A percentile compares a stretch with the other conserved stretches of the same genome.
These are phyloP conservation scores for Bombus pascuorum DNA, from an alignment of 1,140 invertebrate genomes.

Conservation along the genomic window DNA sequence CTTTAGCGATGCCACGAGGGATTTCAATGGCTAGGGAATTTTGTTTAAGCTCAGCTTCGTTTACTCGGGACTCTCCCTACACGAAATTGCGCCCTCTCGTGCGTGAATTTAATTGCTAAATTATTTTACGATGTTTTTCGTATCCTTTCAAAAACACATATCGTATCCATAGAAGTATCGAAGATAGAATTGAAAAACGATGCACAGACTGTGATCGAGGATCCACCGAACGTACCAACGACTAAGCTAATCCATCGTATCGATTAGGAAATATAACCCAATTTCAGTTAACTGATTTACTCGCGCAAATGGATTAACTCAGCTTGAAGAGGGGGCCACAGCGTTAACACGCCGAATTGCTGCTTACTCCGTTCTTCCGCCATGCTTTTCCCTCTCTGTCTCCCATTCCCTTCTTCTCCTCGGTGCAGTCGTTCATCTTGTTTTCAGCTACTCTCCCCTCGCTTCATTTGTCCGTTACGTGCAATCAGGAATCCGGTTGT, in stretches of 20 bases:
- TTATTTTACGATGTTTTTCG: background rate
- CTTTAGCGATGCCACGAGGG: conserved; percentile 24
- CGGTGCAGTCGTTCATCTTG: conserved; percentile 63
- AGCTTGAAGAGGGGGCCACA: conserved; percentile 51
- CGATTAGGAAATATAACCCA: conserved; percentile 76
- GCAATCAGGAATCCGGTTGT: conserved; percentile 66
- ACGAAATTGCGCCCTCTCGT: background rate
- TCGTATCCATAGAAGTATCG: background rate
- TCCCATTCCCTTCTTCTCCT: conserved; percentile 9
- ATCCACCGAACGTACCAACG: conserved; percentile 37
- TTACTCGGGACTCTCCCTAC: background rate
- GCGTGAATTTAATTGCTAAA: background rate
- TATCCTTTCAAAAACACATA: too few species aligned
- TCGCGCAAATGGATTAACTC: conserved; percentile 71
- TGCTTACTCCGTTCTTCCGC: conserved; percentile 61
- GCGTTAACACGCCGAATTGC: conserved; percentile 65
- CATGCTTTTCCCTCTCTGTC: conserved; percentile 27
- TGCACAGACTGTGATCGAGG: conserved; percentile 2
- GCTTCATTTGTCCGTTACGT: conserved; percentile 70
- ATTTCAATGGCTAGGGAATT: conserved; percentile 21
- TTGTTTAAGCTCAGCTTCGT: conserved; percentile 14
- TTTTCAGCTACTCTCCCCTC: conserved; percentile 64
- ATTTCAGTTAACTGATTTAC: conserved; percentile 70
- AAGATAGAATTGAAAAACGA: background rate
- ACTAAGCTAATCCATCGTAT: conserved; percentile 72